phyloP scores from a whole-genome alignment of 1,140 invertebrate species.

The Cryptotermes secundus region DNA sequence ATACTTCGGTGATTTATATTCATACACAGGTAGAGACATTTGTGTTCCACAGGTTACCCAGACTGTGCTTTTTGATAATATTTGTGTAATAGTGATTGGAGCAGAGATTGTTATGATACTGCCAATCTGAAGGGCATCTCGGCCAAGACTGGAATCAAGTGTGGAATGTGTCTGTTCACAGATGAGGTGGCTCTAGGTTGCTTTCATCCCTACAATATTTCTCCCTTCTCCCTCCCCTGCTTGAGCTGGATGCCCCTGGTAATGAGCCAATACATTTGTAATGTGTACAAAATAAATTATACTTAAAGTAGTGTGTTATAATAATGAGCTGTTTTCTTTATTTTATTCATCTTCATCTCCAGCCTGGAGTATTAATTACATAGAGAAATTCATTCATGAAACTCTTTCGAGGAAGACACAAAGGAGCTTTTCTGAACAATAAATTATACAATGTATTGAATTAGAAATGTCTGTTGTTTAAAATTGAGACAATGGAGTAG shows the following conservation, averaged over 20 bases:
- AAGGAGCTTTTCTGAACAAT: no score
- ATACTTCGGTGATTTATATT: neutral
- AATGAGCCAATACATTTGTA: neutral
- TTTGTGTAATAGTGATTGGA: neutral
- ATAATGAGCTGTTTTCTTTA: neutral
- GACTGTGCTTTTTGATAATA: conserved; percentile 19
- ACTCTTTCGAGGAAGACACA: no score
- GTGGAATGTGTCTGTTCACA: neutral
- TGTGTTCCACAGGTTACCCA: neutral
- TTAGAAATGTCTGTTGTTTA: no score
- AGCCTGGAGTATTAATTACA: no score
- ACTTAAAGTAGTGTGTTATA: neutral
- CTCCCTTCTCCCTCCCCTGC: neutral
- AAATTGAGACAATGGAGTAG: no score
- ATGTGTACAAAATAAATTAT: conserved; percentile 8
- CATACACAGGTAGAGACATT: conserved; percentile 2
- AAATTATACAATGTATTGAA: no score
- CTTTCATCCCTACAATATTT: neutral
- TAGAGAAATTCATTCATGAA: no score
- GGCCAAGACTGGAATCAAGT: neutral
- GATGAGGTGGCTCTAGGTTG: no score
- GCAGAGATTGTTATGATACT: neutral
- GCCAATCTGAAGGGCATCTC: neutral
- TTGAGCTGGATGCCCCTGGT: neutral
- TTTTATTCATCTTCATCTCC: neutral